phyloP scores from a whole-genome alignment of 2,113 vertebrate species.

The Brachionichthys hirsutus region DNA sequence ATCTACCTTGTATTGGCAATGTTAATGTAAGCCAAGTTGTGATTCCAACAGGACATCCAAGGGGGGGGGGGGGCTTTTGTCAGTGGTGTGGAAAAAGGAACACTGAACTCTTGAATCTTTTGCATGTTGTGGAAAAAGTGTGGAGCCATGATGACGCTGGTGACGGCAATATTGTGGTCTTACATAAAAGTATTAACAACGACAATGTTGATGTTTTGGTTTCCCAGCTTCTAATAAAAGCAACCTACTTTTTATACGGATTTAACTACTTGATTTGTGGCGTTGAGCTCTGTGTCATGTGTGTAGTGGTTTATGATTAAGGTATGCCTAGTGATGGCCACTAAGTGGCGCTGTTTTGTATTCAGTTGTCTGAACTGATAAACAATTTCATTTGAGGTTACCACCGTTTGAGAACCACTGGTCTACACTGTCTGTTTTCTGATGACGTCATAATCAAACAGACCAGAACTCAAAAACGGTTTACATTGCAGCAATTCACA shows the following conservation, averaged over 20 bases:
- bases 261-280: slow-evolving; percentile 73
- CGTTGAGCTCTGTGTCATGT: slow-evolving; percentile 43
- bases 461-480: too few species aligned
- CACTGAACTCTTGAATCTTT: slow-evolving; percentile 66
- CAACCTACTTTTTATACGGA: slow-evolving; percentile 79
- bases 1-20: slow-evolving; percentile 62
- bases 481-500: too few species aligned
- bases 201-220: slow-evolving; percentile 76
- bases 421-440: too few species aligned
- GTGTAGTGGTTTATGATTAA: neutral
- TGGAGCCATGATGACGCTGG: slow-evolving; percentile 52
- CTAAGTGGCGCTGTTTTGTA: neutral
- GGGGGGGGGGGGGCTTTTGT: slow-evolving; percentile 59
- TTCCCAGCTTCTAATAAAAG: slow-evolving; percentile 80
- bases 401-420: too few species aligned
- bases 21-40: slow-evolving; percentile 71
- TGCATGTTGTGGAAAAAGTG: slow-evolving; percentile 74
- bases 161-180: slow-evolving; percentile 73
- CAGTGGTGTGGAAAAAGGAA: slow-evolving; percentile 55
- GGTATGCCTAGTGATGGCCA: slow-evolving; percentile 1
- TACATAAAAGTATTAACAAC: slow-evolving; percentile 55
- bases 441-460: too few species aligned
- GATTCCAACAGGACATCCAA: slow-evolving; percentile 62
- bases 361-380: too few species aligned
- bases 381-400: too few species aligned